Evolutionary conservation across 2,888 invertebrate species (phyloP).

Genomic region (Trachelus stipa): DNA sequence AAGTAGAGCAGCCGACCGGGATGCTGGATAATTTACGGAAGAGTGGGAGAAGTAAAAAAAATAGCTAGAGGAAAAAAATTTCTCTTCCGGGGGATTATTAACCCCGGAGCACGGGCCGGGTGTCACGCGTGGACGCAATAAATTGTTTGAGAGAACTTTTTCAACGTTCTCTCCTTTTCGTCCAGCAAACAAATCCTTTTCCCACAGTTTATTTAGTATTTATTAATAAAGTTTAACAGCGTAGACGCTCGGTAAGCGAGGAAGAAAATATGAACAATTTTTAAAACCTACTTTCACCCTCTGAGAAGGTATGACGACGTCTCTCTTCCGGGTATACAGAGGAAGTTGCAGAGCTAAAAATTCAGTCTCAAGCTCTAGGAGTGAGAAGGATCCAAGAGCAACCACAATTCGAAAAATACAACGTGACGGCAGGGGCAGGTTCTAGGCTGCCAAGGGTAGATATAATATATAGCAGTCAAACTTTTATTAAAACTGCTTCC

Average conservation of each 20-base stretch:
- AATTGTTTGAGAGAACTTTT: constrained; percentile 36
- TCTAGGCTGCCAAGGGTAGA: background rate
- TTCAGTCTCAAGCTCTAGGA: too few species aligned
- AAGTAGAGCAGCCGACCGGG: constrained; percentile 15
- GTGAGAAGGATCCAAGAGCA: too few species aligned
- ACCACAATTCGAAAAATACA: too few species aligned
- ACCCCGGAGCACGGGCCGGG: constrained; percentile 28
- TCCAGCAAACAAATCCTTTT: constrained; percentile 1
- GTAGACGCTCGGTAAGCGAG: background rate
- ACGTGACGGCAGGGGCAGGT: background rate
- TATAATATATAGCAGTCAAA: constrained; percentile 27
- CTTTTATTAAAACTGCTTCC: constrained; percentile 57
- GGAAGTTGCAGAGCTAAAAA: too few species aligned
- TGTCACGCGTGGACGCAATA: constrained; percentile 37
- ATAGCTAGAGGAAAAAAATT: constrained; percentile 20
- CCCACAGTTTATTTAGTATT: constrained; percentile 10
- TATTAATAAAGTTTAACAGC: constrained; percentile 9
- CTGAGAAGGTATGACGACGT: too few species aligned
- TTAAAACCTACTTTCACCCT: too few species aligned
- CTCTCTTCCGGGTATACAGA: too few species aligned
- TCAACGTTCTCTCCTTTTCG: background rate
- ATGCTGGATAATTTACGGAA: constrained; percentile 24
- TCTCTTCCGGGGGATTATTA: too few species aligned
- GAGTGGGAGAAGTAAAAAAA: constrained; percentile 35
- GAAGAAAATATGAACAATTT: too few species aligned